These are phyloP conservation scores for Sceloporus tristichus DNA, from an alignment of 2,113 vertebrate species.

Conservation along the genomic window DNA sequence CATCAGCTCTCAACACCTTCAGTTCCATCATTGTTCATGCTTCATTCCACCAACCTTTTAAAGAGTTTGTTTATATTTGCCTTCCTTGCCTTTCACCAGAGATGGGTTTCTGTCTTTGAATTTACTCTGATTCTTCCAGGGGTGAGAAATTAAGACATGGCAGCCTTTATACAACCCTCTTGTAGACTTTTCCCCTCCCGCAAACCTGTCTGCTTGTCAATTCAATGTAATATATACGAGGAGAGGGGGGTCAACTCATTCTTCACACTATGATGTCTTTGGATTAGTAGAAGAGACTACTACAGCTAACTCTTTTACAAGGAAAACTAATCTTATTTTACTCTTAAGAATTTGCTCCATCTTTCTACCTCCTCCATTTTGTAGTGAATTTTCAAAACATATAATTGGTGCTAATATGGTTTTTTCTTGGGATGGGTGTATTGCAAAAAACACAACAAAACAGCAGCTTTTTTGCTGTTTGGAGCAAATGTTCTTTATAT, in stretches of 20 bases:
- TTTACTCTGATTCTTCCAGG: neutral
- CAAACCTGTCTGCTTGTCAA: conserved; percentile 39
- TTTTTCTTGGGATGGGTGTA: neutral
- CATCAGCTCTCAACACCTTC: fast-evolving
- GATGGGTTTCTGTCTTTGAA: neutral
- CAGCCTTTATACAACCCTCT: neutral
- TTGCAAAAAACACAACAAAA: neutral
- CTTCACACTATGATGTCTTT: conserved; percentile 11
- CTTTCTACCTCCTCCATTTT: conserved; percentile 15
- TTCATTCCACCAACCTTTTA: fast-evolving
- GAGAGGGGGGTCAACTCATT: conserved; percentile 23
- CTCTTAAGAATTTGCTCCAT: neutral
- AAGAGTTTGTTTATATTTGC: neutral
- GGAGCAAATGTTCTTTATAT: too few species aligned
- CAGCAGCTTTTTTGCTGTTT: neutral
- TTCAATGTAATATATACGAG: neutral
- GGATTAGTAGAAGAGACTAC: neutral
- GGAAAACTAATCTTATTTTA: neutral
- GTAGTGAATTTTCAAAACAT: neutral
- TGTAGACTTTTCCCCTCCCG: neutral
- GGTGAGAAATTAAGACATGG: neutral
- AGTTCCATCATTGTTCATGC: fast-evolving
- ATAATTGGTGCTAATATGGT: neutral
- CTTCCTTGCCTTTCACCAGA: neutral
- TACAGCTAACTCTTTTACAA: neutral